Percentiles rank a stretch among this genome's conserved stretches.
These are phyloP conservation scores for Erebia ligea DNA, from an alignment of 2,888 invertebrate genomes.

Conservation along the genomic window DNA sequence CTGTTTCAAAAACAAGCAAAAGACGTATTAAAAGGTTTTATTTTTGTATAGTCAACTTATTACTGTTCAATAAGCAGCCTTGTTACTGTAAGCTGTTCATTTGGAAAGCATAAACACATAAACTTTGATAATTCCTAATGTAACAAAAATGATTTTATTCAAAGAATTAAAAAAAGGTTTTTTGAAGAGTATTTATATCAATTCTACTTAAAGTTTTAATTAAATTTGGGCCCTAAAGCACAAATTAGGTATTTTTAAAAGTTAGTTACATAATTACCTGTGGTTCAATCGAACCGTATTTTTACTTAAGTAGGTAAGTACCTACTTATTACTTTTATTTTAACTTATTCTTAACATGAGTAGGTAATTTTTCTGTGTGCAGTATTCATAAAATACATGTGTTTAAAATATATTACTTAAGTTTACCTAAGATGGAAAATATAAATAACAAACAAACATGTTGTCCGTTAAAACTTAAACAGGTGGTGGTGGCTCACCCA, in stretches of 20 bases:
- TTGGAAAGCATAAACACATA: no score
- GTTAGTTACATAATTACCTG: no score
- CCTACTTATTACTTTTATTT: not conserved
- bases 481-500: constrained; percentile 36
- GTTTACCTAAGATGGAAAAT: constrained; percentile 2
- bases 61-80: no score
- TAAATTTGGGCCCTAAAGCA: no score
- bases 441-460: constrained; percentile 18
- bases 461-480: constrained; percentile 28
- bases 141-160: no score
- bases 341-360: not conserved
- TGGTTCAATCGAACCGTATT: not conserved
- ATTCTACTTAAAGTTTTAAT: no score
- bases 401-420: constrained; percentile 19
- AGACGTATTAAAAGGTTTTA: not conserved
- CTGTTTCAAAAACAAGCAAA: constrained; percentile 43
- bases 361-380: not conserved
- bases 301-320: not conserved
- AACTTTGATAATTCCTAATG: no score
- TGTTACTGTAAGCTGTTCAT: no score
- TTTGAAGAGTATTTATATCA: no score
- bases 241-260: no score
- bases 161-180: no score
- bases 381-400: constrained; percentile 13
- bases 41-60: no score